These are phyloP conservation scores for Dynastes maya DNA, from an alignment of 2,888 invertebrate genomes.

Conservation along the genomic window DNA sequence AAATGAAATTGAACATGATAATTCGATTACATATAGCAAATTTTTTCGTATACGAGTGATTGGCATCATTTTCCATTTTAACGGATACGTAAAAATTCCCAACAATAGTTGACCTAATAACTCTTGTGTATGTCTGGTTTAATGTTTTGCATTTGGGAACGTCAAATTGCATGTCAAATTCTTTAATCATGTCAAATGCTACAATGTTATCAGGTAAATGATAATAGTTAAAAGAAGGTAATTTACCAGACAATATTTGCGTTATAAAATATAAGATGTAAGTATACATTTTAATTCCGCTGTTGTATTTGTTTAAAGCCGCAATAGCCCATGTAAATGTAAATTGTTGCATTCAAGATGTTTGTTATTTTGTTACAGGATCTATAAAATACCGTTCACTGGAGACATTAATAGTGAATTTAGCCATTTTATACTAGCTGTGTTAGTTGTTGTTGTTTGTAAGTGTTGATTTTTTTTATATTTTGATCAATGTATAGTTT, in stretches of 20 bases:
- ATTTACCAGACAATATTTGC: constrained; percentile 4
- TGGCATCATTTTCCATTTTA: no score
- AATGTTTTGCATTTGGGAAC: constrained; percentile 13
- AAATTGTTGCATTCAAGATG: not conserved
- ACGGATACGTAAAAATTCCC: no score
- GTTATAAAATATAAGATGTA: constrained; percentile 45
- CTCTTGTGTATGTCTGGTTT: no score
- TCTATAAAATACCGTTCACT: constrained; percentile 79
- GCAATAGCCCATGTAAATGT: not conserved
- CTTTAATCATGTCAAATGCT: constrained; percentile 30
- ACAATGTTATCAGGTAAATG: constrained; percentile 28
- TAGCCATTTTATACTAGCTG: constrained; percentile 74
- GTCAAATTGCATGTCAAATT: constrained; percentile 44
- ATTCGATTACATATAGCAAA: no score
- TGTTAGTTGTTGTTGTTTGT: constrained; percentile 72
- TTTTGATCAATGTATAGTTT: not conserved
- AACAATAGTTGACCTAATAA: no score
- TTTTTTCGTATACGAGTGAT: no score
- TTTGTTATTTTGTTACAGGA: constrained; percentile 38
- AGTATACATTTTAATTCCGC: constrained; percentile 5
- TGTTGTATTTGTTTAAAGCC: not conserved
- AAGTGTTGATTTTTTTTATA: constrained; percentile 56
- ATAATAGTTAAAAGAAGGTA: constrained; percentile 17
- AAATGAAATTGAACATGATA: no score
- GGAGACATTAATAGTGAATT: constrained; percentile 91